These are phyloP conservation scores for Aradus depressus DNA, from an alignment of 2,888 invertebrate species.

Conservation along the genomic window DNA sequence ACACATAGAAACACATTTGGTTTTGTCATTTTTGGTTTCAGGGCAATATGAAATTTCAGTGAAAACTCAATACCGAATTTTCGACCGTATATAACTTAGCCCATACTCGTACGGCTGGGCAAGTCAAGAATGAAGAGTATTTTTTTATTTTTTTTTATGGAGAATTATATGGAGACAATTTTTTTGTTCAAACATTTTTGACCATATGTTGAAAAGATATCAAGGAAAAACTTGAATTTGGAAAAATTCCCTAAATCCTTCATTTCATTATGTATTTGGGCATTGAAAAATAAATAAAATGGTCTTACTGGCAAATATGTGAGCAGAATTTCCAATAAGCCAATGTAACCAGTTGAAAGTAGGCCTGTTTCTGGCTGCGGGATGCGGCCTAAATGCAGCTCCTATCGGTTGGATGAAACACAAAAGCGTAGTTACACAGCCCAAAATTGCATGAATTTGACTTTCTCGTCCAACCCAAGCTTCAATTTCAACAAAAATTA, in stretches of 20 bases:
- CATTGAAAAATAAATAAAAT: background rate
- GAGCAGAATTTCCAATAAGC: slow-evolving; percentile 76
- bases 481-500: slow-evolving; percentile 71
- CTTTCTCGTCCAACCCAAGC: slow-evolving; percentile 57
- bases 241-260: background rate
- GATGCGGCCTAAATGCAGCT: slow-evolving; percentile 76
- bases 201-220: too few species aligned
- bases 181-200: too few species aligned
- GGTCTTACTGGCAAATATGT: slow-evolving; percentile 71
- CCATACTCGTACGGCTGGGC: too few species aligned
- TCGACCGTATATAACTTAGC: too few species aligned
- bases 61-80: too few species aligned
- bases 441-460: slow-evolving; percentile 75
- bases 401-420: slow-evolving; percentile 80
- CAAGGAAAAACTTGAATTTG: background rate
- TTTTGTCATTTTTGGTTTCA: too few species aligned
- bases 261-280: background rate
- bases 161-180: too few species aligned
- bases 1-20: too few species aligned
- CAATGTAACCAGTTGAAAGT: slow-evolving; percentile 89
- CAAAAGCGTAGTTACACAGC: slow-evolving; percentile 61
- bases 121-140: too few species aligned
- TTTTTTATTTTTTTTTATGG: too few species aligned
- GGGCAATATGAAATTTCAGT: too few species aligned
- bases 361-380: slow-evolving; percentile 63